These are phyloP conservation scores for Parnassius mnemosyne DNA, from an alignment of 2,888 invertebrate genomes.

Conservation along the genomic window DNA sequence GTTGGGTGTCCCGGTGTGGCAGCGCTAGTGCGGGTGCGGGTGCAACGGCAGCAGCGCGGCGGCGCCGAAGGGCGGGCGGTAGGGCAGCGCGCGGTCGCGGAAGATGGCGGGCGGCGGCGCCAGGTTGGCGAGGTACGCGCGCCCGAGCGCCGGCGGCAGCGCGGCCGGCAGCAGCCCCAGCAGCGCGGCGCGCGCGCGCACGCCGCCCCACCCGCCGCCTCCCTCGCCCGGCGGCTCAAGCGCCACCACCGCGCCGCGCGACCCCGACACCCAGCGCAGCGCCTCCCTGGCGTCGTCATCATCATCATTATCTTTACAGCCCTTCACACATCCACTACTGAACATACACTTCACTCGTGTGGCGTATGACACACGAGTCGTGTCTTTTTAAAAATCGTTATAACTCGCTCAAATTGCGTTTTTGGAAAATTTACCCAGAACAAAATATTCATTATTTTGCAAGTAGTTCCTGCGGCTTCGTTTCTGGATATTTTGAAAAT, in stretches of 20 bases:
- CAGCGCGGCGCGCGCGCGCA: conserved; percentile 42
- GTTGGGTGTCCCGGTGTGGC: no score
- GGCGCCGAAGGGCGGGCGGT: conserved; percentile 89
- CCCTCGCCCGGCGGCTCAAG: conserved; percentile 76
- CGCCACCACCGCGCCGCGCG: conserved; percentile 42
- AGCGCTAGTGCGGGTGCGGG: conserved; percentile 38
- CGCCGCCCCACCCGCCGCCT: conserved; percentile 55
- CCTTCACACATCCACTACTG: no score
- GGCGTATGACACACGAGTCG: no score
- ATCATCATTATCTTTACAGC: no score
- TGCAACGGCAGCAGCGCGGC: conserved; percentile 64
- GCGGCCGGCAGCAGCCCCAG: conserved; percentile 44
- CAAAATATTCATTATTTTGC: no score
- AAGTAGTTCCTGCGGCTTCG: no score
- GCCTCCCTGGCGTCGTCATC: conserved; percentile 31
- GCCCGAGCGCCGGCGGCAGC: conserved; percentile 51
- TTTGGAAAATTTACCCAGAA: no score
- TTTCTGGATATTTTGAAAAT: no score
- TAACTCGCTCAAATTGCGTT: no score
- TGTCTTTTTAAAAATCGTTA: no score
- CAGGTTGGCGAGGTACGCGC: conserved; percentile 91
- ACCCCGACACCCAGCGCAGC: conserved; percentile 84
- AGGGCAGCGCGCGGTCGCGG: conserved; percentile 86
- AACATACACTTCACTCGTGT: no score
- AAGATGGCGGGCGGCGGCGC: conserved; percentile 88